Evolutionary conservation across 1,140 invertebrate genomes (phyloP).

Genomic region (Tribolium madens): DNA sequence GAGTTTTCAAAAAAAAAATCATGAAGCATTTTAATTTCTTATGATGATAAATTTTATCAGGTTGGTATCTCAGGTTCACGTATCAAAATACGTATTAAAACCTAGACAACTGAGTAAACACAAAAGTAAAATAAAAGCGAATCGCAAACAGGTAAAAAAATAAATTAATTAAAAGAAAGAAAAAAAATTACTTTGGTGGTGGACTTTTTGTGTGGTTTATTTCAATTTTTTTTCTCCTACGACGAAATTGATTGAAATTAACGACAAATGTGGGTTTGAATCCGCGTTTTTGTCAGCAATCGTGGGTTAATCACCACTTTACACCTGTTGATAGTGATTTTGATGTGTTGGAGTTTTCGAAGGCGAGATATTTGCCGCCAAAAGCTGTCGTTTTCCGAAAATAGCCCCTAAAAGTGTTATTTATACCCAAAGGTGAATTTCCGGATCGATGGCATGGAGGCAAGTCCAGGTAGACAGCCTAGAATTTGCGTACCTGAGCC

Average conservation of each 20-base stretch:
- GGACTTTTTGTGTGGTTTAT: no score
- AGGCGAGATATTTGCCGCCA: background rate
- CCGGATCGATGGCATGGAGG: background rate
- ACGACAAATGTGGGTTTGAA: background rate
- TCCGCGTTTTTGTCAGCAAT: background rate
- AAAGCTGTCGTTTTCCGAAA: background rate
- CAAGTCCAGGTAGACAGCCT: conserved; percentile 5
- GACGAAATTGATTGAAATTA: background rate
- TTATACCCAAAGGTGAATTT: no score
- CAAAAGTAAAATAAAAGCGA: no score
- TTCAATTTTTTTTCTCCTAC: background rate
- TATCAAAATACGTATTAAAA: no score
- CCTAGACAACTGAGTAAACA: no score
- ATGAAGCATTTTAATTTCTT: no score
- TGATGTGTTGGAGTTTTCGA: background rate
- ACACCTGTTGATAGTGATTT: background rate
- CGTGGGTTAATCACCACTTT: background rate
- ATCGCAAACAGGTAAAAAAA: no score
- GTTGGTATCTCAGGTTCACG: no score
- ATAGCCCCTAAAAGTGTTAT: background rate
- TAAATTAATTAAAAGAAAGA: no score
- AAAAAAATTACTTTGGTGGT: no score
- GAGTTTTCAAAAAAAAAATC: no score
- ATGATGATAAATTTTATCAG: no score
- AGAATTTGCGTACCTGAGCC: background rate